Evolutionary conservation across 2,113 vertebrate genomes (phyloP).

Genomic region (Anarrhichthys ocellatus): DNA sequence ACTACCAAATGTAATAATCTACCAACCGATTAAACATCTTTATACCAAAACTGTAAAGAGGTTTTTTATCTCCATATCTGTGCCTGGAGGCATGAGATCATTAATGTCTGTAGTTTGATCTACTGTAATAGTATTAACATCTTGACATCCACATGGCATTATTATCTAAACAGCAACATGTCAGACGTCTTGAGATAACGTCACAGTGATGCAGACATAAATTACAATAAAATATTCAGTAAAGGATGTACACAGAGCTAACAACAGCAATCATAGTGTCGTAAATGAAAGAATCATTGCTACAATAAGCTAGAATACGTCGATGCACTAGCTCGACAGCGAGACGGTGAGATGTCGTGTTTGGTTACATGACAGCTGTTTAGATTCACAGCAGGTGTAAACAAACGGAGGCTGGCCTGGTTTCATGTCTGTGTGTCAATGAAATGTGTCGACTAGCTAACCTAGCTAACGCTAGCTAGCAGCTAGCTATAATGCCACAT

Average conservation of each 20-base stretch:
- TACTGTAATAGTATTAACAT: neutral
- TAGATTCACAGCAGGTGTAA: neutral
- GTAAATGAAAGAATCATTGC: neutral
- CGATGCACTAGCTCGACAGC: neutral
- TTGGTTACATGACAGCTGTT: neutral
- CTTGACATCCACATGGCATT: neutral
- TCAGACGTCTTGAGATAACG: neutral
- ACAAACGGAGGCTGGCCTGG: neutral
- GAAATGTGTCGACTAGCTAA: constrained; percentile 3
- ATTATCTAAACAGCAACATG: neutral
- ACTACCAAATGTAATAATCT: neutral
- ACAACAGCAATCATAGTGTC: neutral
- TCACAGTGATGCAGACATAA: neutral
- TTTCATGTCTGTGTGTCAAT: neutral
- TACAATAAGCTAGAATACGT: neutral
- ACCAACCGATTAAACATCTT: neutral
- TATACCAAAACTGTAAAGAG: neutral
- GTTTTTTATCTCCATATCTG: neutral
- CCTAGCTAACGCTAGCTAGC: constrained; percentile 46
- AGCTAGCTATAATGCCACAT: constrained; percentile 37
- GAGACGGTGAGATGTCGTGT: neutral
- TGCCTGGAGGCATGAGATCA: neutral
- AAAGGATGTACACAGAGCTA: neutral
- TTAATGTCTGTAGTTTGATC: neutral
- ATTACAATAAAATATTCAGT: too few relatives aligned